Evolutionary conservation across 2,797 vertebrate genomes (phyloP), one percentile per base, ranked within the genome.

Genomic region (Ispidina lecontei): DNA sequence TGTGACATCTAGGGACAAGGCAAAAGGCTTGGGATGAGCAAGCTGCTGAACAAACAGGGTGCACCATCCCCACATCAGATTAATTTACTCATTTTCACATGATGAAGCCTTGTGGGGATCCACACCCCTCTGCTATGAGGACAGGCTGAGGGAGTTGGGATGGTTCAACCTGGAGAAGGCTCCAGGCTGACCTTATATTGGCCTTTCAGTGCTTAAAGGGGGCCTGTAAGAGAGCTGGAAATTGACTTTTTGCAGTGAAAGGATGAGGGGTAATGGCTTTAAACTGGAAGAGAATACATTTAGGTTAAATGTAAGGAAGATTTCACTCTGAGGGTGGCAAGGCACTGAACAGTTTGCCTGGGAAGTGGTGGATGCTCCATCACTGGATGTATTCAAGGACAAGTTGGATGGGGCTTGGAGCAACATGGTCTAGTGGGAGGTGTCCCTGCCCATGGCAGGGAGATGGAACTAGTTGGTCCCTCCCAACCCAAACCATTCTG

Each of bases 21-120:
- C 15, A 75, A 35, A 46, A 62, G 8, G 8, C 19, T 60, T 44
- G n/a, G 41, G 16, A 3, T 51, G n/a, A 67, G 55, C 25, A 65
- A 90, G 17, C 26, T 62, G 39, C 22, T 1, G 0, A 54, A 51
- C 8, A 56, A 60, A 51, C 0, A 0, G 37, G 39, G 44, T 54
- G 28, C 35, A 39, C 25, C 41, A 14, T 62, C n/a, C 31, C 25
- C 54, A 7, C 21, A 7, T 67, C 19, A 44, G 33, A 6, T 31
- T 21, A 76, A 59, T 8, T 49, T 69, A 31, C 12, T 51, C 47
- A 54, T 81, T 56, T 64, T 47, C 43, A 33, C 43, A 46, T 25
- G 31, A 11, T 4, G 46, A 44, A 35, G 22, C 29, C 22, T 35
- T 31, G 8, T n/a, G 22, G 43, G 35, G 18, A 58, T 15, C 67